phyloP scores from a whole-genome alignment of 2,113 vertebrate species.

The Scortum barcoo region DNA sequence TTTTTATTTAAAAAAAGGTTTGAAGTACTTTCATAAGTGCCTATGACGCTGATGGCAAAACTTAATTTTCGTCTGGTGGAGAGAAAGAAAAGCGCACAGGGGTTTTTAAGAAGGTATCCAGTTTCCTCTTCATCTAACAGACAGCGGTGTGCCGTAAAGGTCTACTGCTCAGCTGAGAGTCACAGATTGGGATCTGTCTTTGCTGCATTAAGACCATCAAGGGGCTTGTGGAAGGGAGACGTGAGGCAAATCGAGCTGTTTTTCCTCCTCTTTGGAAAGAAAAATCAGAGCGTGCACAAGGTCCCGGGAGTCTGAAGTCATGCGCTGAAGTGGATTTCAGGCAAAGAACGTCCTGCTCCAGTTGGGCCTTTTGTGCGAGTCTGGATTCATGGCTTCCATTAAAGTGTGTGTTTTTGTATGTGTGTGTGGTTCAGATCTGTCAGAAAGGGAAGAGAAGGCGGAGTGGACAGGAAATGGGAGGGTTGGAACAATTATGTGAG shows the following conservation, averaged over 20 bases:
- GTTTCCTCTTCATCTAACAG: slow-evolving; percentile 53
- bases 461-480: slow-evolving; percentile 73
- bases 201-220: slow-evolving; percentile 45
- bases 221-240: slow-evolving; percentile 43
- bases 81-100: slow-evolving; percentile 33
- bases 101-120: slow-evolving; percentile 51
- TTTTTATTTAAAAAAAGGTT: too few relatives aligned
- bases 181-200: slow-evolving; percentile 54
- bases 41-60: slow-evolving; percentile 19
- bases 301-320: slow-evolving; percentile 63
- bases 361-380: slow-evolving; percentile 54
- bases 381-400: slow-evolving; percentile 51
- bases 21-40: slow-evolving; percentile 36
- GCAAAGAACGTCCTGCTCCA: slow-evolving; percentile 59
- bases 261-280: slow-evolving; percentile 50
- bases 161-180: slow-evolving; percentile 24
- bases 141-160: slow-evolving; percentile 23
- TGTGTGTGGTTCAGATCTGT: slow-evolving; percentile 47
- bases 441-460: slow-evolving; percentile 65
- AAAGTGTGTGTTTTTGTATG: slow-evolving; percentile 11
- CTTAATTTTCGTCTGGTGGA: slow-evolving; percentile 42
- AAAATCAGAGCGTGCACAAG: slow-evolving; percentile 52
- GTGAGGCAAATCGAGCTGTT: slow-evolving; percentile 48
- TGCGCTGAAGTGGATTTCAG: slow-evolving; percentile 69
- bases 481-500: slow-evolving; percentile 80